phyloP scores from a whole-genome alignment of 2,888 invertebrate genomes.

The Apamea epomidion region DNA sequence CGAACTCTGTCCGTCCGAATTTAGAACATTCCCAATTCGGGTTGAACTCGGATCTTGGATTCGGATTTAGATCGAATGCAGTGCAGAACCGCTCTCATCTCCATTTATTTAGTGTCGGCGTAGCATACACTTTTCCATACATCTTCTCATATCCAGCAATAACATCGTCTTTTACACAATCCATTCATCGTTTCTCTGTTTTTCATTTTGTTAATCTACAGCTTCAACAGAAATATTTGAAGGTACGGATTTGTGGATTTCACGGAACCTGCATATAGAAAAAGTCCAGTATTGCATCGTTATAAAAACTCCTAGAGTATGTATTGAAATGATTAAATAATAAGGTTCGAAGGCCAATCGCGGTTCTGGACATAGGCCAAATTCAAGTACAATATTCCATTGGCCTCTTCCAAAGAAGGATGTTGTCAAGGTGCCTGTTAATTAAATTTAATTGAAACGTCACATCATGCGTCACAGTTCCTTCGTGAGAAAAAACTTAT shows the following conservation, averaged over 20 bases:
- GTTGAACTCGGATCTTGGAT: too few species aligned
- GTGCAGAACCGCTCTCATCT: not conserved
- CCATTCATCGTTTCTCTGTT: too few species aligned
- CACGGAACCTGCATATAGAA: not conserved
- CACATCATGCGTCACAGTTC: not conserved
- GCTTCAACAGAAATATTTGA: not conserved
- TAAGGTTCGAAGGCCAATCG: not conserved
- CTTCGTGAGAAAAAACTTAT: conserved; percentile 4
- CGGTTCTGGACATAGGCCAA: not conserved
- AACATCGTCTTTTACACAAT: too few species aligned
- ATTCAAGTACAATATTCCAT: conserved; percentile 6
- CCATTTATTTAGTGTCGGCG: not conserved
- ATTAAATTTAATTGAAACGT: conserved; percentile 19
- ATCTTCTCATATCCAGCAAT: not conserved
- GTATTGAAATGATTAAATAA: not conserved
- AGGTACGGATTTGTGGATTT: not conserved
- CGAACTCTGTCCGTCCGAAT: not conserved
- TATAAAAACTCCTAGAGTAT: too few species aligned
- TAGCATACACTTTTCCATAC: not conserved
- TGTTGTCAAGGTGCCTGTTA: conserved; percentile 13
- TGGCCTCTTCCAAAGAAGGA: conserved; percentile 12
- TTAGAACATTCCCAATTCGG: not conserved
- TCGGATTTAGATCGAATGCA: not conserved
- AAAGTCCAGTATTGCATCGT: not conserved
- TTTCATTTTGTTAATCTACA: not conserved